Evolutionary conservation across 1,140 invertebrate species (phyloP).

Genomic region (Zaprionus ghesquierei): DNA sequence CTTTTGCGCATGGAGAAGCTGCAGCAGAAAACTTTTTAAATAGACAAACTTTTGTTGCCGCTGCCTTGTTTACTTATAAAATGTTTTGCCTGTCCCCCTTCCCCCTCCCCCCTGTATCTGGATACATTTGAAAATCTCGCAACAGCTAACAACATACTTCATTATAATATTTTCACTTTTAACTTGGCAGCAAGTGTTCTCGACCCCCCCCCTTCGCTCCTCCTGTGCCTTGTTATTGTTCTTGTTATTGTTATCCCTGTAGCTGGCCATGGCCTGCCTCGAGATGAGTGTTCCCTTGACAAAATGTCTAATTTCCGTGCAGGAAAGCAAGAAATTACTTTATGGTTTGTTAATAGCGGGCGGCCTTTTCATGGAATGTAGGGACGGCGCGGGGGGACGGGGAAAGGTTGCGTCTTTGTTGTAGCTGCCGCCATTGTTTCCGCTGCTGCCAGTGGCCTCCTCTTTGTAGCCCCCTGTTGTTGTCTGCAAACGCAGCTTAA

Average conservation of each 20-base stretch:
- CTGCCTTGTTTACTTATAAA: constrained; percentile 77
- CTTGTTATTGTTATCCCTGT: constrained; percentile 58
- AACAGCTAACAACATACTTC: constrained; percentile 80
- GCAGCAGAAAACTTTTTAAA: constrained; percentile 77
- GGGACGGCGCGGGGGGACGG: no score
- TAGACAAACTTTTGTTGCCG: constrained; percentile 72
- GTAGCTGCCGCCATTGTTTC: constrained; percentile 40
- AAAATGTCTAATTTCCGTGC: constrained; percentile 82
- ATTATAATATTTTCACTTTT: constrained; percentile 81
- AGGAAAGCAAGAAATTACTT: constrained; percentile 81
- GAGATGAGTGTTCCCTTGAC: constrained; percentile 72
- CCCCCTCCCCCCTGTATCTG: constrained; percentile 24
- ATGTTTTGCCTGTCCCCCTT: constrained; percentile 37
- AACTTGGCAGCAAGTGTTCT: constrained; percentile 59
- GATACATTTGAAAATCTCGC: constrained; percentile 78
- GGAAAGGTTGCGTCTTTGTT: no score
- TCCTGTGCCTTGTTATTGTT: constrained; percentile 19
- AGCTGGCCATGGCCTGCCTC: constrained; percentile 12
- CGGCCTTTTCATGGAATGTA: constrained; percentile 68
- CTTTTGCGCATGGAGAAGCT: constrained; percentile 69
- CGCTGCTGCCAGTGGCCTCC: constrained; percentile 1
- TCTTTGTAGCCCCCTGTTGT: constrained; percentile 34
- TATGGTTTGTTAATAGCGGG: constrained; percentile 79
- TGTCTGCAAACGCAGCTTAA: constrained; percentile 56
- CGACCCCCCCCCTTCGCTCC: background rate